Base-by-base conservation (phyloP, 2,888 invertebrate species). In the Heliconius hortense region DNA sequence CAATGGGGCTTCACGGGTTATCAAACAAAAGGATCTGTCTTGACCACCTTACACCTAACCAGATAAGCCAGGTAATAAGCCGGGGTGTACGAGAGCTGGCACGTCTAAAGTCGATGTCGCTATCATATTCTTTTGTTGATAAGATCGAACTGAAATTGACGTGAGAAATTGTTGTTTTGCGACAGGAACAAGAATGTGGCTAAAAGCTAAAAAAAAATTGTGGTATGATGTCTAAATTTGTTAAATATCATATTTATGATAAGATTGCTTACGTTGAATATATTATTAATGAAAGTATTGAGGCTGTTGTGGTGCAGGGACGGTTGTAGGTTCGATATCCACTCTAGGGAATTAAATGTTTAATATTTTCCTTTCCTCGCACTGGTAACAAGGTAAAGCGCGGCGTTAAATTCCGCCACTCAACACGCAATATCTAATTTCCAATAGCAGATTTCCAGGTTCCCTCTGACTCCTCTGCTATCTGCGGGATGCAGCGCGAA, bases 81-180 rank as follows among this genome's bases (percentile, higher is more conserved):
- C 81, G 80, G 71, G 74, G 73, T 77, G 74, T 72, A 77, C 81
- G 80, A 80, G 82, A 79, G 81, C 73, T 60, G 81, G 85, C 92
- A 92, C 92, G 92, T 92, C 43, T 77, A 70, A 75, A 77, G 73
- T 74, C 66, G 24, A 24, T 56, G 43, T 66, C 60, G 10, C 72
- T 72, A 21, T 60, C 72, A 76, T 78, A 77, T 70, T 72, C 69
- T n/a, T 71, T 79, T 82, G 79, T 82, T 82, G 59, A 63, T 77
- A 86, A 89, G 91, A 91, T 91, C 73, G 92, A 92, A 82, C 84
- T 82, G 83, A 89, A 86, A 85, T 77, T 85, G 88, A 89, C 92
- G 92, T 92, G 92, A 90, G 89, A 87, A 84, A 79, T 80, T 78
- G 72, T 74, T 43, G n/a, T 43, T 73, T 35, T 63, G 69, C 28